Evolutionary conservation across 2,113 vertebrate genomes (phyloP).

Genomic region (Malaclemys terrapin): DNA sequence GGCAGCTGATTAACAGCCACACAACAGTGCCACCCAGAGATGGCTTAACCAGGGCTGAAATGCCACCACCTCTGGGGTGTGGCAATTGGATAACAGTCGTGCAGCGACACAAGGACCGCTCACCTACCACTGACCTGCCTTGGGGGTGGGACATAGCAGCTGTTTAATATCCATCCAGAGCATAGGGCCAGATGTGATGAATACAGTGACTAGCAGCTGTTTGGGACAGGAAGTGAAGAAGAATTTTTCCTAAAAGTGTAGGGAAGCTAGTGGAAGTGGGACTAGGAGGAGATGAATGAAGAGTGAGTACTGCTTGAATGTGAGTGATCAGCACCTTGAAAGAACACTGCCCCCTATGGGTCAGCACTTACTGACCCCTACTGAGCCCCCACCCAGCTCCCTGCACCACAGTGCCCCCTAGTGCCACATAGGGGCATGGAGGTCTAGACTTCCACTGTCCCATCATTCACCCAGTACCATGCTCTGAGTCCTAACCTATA

Average conservation of each 20-base stretch:
- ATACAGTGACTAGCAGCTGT: neutral
- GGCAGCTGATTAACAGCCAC: too few species aligned
- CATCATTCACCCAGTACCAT: neutral
- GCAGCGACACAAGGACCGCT: neutral
- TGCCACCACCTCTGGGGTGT: neutral
- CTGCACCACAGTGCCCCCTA: neutral
- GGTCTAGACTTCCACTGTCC: neutral
- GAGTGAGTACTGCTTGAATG: neutral
- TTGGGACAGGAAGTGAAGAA: neutral
- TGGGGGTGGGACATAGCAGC: neutral
- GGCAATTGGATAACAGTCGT: neutral
- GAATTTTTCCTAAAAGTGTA: neutral
- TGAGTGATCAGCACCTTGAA: neutral
- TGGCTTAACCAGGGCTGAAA: neutral
- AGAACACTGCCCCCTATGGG: neutral
- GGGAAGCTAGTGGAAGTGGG: too few species aligned
- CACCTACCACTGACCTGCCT: neutral
- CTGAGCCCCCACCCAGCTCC: neutral
- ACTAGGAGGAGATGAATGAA: neutral
- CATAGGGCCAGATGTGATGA: neutral
- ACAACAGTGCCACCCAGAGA: too few species aligned
- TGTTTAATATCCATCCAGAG: neutral
- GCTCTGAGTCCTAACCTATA: neutral
- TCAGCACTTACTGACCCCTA: too few species aligned
- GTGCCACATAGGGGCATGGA: fast-evolving